These are phyloP conservation scores for Syncerus caffer DNA, from an alignment of 2,797 vertebrate species.

Conservation along the genomic window DNA sequence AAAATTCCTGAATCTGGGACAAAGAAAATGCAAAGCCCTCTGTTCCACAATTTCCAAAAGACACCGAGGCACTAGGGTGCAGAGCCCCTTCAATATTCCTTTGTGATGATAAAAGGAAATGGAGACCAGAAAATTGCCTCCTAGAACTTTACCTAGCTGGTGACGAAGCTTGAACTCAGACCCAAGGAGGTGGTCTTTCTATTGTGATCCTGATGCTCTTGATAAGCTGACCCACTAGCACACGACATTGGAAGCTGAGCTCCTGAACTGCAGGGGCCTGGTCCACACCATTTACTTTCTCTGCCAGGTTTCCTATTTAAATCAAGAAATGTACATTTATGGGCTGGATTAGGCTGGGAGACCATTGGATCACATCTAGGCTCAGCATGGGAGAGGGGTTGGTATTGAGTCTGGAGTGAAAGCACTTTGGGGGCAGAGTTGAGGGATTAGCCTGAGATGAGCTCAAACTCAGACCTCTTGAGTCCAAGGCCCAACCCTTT, in stretches of 20 bases:
- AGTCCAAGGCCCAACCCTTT: neutral
- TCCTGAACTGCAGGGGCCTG: too few species aligned
- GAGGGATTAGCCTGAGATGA: neutral
- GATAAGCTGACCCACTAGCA: neutral
- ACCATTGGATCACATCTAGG: neutral
- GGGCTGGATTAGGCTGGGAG: neutral
- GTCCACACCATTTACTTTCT: neutral
- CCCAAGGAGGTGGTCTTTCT: neutral
- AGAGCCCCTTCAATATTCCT: neutral
- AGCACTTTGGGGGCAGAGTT: neutral
- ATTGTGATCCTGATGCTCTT: too few species aligned
- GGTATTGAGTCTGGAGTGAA: neutral
- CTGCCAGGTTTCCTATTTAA: neutral
- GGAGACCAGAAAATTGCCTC: neutral
- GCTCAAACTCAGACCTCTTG: neutral
- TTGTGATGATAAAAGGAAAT: neutral
- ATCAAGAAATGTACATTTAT: neutral
- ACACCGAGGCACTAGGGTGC: neutral
- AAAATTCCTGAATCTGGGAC: neutral
- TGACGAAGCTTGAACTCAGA: neutral
- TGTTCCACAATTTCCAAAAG: neutral
- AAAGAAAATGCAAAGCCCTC: neutral
- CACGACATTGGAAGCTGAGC: accelerated
- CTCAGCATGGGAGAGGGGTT: neutral
- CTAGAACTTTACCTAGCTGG: neutral